Evolutionary conservation across 64 coral and sea anemone species (phyloP).

Genomic region (Actinia tenebrosa): DNA sequence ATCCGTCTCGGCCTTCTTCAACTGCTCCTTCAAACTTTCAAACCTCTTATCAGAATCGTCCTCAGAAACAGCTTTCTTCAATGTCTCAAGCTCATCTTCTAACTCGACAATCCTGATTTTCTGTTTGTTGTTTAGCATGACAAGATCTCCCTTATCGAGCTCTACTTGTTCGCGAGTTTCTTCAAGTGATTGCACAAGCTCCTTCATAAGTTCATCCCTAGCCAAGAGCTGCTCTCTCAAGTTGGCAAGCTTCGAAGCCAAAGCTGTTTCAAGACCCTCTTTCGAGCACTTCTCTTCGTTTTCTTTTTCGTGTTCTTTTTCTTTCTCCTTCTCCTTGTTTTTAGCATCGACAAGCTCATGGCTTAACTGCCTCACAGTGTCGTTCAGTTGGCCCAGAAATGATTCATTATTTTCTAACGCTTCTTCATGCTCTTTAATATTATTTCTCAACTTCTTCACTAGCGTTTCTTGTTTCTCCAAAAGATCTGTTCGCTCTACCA

Average conservation of each 20-base stretch:
- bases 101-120: neutral
- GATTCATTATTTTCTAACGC: conserved; percentile 44
- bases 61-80: neutral
- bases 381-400: conserved; percentile 25
- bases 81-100: neutral
- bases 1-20: conserved; percentile 24
- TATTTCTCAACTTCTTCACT: conserved; percentile 37
- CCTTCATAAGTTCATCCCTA: conserved; percentile 55
- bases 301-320: neutral
- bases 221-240: conserved; percentile 37
- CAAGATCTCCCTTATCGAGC: conserved; percentile 30
- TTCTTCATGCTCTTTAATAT: conserved; percentile 23
- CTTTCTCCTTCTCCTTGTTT: neutral
- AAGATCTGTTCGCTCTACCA: neutral
- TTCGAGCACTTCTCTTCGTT: neutral
- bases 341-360: conserved; percentile 35
- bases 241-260: conserved; percentile 13
- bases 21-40: conserved; percentile 35
- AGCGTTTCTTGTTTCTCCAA: neutral
- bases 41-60: conserved; percentile 16
- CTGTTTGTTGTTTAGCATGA: conserved; percentile 20
- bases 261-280: conserved; percentile 21
- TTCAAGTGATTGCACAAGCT: conserved; percentile 64
- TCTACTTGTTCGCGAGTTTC: conserved; percentile 36
- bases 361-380: conserved; percentile 55